phyloP scores from a whole-genome alignment of 1,140 invertebrate species.

The Penaeus vannamei region DNA sequence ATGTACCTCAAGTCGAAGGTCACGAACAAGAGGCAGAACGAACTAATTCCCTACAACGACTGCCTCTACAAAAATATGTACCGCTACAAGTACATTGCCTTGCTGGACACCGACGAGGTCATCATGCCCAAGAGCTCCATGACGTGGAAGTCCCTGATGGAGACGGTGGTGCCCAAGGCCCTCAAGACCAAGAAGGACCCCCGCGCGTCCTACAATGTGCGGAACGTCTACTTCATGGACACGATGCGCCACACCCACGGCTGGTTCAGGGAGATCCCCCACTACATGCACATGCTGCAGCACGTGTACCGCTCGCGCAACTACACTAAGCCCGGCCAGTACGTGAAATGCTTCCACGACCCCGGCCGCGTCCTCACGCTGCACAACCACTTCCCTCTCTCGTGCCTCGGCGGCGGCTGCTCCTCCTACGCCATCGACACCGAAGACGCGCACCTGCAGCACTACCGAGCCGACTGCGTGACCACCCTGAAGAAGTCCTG shows the following conservation, averaged over 20 bases:
- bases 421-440: conserved; percentile 89
- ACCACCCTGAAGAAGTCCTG: conserved; percentile 90
- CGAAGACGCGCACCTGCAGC: conserved; percentile 89
- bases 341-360: conserved; percentile 96
- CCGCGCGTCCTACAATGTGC: conserved; percentile 89
- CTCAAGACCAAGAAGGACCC: conserved; percentile 81
- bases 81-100: conserved; percentile 89
- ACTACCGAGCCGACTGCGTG: conserved; percentile 94
- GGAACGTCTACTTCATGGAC: conserved; percentile 96
- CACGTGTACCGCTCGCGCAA: conserved; percentile 92
- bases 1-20: conserved; percentile 86
- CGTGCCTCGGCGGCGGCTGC: conserved; percentile 88
- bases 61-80: conserved; percentile 95
- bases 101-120: conserved; percentile 94
- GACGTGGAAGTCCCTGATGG: conserved; percentile 86
- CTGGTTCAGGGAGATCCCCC: conserved; percentile 87
- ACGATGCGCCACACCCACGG: conserved; percentile 86
- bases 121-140: conserved; percentile 82
- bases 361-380: conserved; percentile 89
- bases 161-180: conserved; percentile 77
- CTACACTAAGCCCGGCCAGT: conserved; percentile 93
- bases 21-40: conserved; percentile 93
- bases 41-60: conserved; percentile 97
- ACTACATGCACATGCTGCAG: conserved; percentile 94
- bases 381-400: conserved; percentile 94